A percentile compares a stretch with the other conserved stretches of the same genome.
Evolutionary conservation across 2,888 invertebrate species (phyloP).

Genomic region (Spodoptera littoralis): DNA sequence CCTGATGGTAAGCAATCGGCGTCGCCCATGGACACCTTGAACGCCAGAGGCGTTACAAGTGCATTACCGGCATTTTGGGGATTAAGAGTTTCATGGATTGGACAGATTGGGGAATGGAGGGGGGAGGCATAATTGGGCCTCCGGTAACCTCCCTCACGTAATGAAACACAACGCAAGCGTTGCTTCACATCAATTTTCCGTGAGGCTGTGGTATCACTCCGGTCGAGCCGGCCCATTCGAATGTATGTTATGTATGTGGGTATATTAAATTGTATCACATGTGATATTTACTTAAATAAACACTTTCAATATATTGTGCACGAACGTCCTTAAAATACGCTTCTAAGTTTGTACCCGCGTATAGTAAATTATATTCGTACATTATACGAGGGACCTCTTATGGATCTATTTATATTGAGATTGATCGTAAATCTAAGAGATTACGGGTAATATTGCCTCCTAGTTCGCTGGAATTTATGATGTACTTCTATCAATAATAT

Average conservation of each 20-base stretch:
- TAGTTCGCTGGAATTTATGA: constrained; percentile 22
- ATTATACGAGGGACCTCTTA: constrained; percentile 30
- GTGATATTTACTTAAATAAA: constrained; percentile 46
- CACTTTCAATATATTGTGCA: constrained; percentile 32
- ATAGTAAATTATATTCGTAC: constrained; percentile 21
- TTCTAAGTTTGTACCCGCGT: neutral
- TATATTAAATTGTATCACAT: constrained; percentile 21
- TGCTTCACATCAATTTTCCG: too few relatives aligned
- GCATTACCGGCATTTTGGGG: too few relatives aligned
- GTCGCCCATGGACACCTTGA: too few relatives aligned
- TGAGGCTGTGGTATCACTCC: too few relatives aligned
- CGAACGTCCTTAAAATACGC: constrained; percentile 21
- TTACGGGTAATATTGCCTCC: constrained; percentile 18
- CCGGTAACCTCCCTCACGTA: too few relatives aligned
- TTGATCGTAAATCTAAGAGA: constrained; percentile 19
- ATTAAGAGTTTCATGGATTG: too few relatives aligned
- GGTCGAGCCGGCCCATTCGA: too few relatives aligned
- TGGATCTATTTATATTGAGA: constrained; percentile 38
- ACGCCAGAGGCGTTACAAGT: too few relatives aligned
- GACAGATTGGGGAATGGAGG: too few relatives aligned
- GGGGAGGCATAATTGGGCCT: too few relatives aligned
- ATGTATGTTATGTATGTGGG: neutral
- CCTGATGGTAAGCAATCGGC: too few relatives aligned
- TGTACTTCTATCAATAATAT: neutral
- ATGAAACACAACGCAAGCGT: too few relatives aligned